Evolutionary conservation across 2,888 invertebrate genomes (phyloP).

Genomic region (Pandemis corylana): DNA sequence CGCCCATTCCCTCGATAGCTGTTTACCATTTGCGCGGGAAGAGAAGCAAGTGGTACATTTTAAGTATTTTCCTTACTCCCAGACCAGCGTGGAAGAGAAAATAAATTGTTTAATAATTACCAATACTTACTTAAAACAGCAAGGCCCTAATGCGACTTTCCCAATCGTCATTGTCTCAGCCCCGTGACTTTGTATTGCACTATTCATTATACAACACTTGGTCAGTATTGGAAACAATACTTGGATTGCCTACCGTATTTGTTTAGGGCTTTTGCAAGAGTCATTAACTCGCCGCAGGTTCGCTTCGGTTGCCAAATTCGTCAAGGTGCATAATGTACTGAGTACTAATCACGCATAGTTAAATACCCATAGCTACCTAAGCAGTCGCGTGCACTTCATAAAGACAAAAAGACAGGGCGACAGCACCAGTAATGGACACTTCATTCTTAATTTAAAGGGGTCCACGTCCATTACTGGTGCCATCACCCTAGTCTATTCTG

Average conservation of each 20-base stretch:
- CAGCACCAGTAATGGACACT: too few species aligned
- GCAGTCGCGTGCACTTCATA: too few species aligned
- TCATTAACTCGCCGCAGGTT: conserved; percentile 21
- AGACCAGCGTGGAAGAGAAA: not conserved
- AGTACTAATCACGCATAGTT: conserved; percentile 6
- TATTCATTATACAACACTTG: conserved; percentile 14
- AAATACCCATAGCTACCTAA: not conserved
- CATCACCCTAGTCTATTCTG: too few species aligned
- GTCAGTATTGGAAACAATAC: conserved; percentile 7
- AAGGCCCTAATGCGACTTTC: conserved; percentile 28
- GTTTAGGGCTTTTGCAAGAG: conserved; percentile 24
- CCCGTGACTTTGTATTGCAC: conserved; percentile 1
- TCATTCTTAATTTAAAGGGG: too few species aligned
- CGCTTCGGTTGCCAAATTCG: conserved; percentile 30
- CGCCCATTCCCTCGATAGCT: too few species aligned
- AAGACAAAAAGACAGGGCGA: too few species aligned
- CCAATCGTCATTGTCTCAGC: conserved; percentile 24
- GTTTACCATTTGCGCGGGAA: too few species aligned
- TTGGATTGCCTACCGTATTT: conserved; percentile 3
- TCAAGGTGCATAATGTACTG: conserved; percentile 7
- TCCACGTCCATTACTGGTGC: too few species aligned
- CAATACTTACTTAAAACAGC: not conserved
- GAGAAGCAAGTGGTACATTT: too few species aligned
- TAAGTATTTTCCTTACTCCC: too few species aligned
- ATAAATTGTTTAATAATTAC: not conserved